phyloP scores from a whole-genome alignment of 2,113 vertebrate genomes.

The Oreochromis aureus region DNA sequence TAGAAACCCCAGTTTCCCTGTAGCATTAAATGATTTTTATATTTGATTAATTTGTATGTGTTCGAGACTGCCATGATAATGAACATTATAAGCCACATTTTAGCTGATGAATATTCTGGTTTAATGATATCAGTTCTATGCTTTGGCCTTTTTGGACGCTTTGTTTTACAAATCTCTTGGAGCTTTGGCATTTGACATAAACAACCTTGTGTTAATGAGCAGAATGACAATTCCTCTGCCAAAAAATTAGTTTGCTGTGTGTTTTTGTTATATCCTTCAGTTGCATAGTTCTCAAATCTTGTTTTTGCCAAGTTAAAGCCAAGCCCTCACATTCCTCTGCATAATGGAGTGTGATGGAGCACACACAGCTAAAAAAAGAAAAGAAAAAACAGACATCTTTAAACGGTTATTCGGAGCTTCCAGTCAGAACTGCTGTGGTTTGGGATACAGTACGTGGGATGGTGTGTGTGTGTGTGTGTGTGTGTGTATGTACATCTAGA shows the following conservation, averaged over 20 bases:
- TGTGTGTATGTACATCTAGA: background rate
- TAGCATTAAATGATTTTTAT: background rate
- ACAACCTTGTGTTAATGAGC: background rate
- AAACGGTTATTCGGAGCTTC: slow-evolving; percentile 43
- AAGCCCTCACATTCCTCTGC: slow-evolving; percentile 37
- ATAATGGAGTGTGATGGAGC: slow-evolving; percentile 33
- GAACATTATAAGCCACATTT: background rate
- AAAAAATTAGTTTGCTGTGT: background rate
- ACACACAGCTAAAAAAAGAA: background rate
- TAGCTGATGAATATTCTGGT: background rate
- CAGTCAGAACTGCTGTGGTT: slow-evolving; percentile 40
- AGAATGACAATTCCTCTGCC: background rate
- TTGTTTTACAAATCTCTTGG: background rate
- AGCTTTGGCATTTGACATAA: background rate
- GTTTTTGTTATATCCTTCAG: background rate
- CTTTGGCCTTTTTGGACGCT: background rate
- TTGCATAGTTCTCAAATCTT: background rate
- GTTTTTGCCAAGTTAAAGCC: slow-evolving; percentile 42
- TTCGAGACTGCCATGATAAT: background rate
- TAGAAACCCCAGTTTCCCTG: background rate
- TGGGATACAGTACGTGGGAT: background rate
- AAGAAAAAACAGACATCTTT: slow-evolving; percentile 42
- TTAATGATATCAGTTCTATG: background rate
- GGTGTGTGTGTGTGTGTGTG: background rate
- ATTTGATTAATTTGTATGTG: background rate